These are phyloP conservation scores for Harpagifer antarcticus DNA, from an alignment of 2,797 vertebrate species.

Conservation along the genomic window DNA sequence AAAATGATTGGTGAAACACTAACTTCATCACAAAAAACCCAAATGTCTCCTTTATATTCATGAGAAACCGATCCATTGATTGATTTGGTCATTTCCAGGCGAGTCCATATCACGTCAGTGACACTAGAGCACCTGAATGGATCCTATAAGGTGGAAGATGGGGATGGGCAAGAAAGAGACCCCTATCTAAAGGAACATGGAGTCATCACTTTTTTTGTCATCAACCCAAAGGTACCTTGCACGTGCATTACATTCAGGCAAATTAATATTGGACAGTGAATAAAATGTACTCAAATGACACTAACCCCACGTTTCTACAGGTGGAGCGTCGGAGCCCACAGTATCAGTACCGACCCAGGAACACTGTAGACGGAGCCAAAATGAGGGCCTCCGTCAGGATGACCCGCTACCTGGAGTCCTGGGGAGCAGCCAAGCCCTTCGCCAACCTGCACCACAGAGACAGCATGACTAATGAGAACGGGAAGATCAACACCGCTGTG, in stretches of 20 bases:
- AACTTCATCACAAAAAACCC: not conserved
- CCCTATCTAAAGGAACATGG: constrained; percentile 93
- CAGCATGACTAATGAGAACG: constrained; percentile 97
- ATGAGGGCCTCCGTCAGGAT: constrained; percentile 96
- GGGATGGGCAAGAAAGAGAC: constrained; percentile 92
- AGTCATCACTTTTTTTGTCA: constrained; percentile 93
- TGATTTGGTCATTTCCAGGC: constrained; percentile 79
- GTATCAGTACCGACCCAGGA: constrained; percentile 89
- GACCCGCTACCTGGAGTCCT: constrained; percentile 96
- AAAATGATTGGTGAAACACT: not conserved
- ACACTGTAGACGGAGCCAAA: constrained; percentile 90
- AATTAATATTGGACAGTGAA: not conserved
- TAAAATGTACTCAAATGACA: not conserved
- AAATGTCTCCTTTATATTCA: constrained; percentile 4
- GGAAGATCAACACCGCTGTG: constrained; percentile 95
- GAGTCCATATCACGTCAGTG: constrained; percentile 94
- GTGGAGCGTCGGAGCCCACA: constrained; percentile 92
- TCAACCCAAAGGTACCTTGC: constrained; percentile 91
- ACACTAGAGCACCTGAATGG: constrained; percentile 93
- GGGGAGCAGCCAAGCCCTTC: constrained; percentile 96
- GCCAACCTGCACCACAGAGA: constrained; percentile 93
- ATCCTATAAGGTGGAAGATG: constrained; percentile 95
- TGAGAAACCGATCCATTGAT: not conserved
- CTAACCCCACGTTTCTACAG: constrained; percentile 66
- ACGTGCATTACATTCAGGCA: not conserved